Conservation (phyloP, 2,797 vertebrate genomes). For the Dromococcyx pavoninus region DNA sequence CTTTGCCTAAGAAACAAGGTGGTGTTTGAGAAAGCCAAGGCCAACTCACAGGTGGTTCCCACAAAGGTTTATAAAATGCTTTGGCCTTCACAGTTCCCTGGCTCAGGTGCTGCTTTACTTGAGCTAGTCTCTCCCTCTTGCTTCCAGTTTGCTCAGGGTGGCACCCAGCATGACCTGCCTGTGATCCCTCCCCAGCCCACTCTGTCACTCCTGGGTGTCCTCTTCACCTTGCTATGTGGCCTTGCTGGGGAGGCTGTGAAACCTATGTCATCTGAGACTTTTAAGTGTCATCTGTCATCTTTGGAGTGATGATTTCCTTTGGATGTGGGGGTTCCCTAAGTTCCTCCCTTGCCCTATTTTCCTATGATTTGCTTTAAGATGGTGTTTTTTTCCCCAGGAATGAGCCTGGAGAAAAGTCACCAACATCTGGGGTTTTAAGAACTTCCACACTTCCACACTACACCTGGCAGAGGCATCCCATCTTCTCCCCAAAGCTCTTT, state of each 20-base stretch:
- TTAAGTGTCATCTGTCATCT: not conserved
- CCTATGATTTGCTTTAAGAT: not conserved
- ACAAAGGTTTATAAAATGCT: not conserved
- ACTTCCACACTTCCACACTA: not conserved
- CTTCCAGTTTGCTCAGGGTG: not conserved
- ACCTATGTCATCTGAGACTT: not conserved
- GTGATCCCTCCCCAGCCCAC: not conserved
- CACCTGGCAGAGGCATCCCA: not conserved
- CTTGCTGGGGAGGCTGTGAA: not conserved
- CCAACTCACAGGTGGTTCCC: not conserved
- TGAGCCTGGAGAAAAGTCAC: not conserved
- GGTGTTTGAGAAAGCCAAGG: not conserved
- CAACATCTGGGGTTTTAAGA: not conserved
- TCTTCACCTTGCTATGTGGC: not conserved
- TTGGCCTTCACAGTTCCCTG: not conserved
- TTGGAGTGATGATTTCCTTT: not conserved
- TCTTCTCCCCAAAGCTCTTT: not conserved
- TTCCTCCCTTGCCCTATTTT: not conserved
- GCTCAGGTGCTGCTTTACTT: not conserved
- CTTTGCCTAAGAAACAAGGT: not conserved
- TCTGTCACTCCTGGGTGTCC: not conserved
- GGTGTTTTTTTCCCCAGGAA: not conserved
- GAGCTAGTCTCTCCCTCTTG: not conserved
- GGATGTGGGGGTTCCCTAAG: not conserved
- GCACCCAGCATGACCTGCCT: not conserved